A percentile compares a stretch with the other conserved stretches of the same genome.
These are phyloP conservation scores for Glossophaga mutica DNA, from an alignment of 2,797 vertebrate genomes.

Conservation along the genomic window DNA sequence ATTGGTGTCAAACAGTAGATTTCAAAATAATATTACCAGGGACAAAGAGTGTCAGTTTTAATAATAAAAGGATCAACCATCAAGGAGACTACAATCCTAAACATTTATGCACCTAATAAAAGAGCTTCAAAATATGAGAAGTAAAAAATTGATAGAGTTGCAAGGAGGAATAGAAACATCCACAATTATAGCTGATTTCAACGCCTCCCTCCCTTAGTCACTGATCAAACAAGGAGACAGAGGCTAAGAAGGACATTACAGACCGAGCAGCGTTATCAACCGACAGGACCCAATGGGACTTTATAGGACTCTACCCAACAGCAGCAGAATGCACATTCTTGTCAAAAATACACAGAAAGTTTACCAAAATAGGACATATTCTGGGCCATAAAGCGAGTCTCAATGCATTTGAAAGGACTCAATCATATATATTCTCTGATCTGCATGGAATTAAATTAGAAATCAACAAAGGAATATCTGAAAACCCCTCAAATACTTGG, in stretches of 20 bases:
- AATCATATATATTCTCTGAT: too few relatives aligned
- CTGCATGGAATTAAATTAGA: neutral
- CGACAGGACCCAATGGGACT: neutral
- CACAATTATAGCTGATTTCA: neutral
- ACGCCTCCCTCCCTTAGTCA: neutral
- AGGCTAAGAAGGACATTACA: neutral
- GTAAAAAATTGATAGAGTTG: neutral
- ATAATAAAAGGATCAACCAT: neutral
- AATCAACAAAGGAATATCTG: neutral
- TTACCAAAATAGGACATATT: neutral
- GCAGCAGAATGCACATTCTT: neutral
- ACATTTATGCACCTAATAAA: neutral
- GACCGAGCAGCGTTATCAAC: neutral
- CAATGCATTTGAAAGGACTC: too few relatives aligned
- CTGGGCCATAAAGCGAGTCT: neutral
- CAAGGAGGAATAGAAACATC: neutral
- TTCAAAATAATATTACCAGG: neutral
- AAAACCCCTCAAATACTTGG: neutral
- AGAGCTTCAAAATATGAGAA: too few relatives aligned
- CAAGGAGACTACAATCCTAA: neutral
- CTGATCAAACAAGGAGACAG: neutral
- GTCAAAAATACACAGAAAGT: neutral
- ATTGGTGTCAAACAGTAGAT: neutral
- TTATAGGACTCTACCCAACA: neutral
- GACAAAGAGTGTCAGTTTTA: neutral